phyloP scores from a whole-genome alignment of 1,140 invertebrate genomes.

The Cherax quadricarinatus region DNA sequence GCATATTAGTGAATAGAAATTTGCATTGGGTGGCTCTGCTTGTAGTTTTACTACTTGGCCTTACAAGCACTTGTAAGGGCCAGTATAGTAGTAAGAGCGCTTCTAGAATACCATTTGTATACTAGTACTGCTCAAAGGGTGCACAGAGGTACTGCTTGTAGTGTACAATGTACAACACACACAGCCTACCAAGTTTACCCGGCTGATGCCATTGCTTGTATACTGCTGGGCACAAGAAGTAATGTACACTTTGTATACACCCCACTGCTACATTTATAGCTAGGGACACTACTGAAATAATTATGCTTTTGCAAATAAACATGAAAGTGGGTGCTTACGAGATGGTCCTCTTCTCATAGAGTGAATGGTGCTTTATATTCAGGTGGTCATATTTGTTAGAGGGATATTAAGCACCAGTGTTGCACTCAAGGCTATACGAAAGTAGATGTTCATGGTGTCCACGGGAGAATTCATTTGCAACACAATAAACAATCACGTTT shows the following conservation, averaged over 20 bases:
- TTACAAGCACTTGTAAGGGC: neutral
- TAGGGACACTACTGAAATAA: neutral
- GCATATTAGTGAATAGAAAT: neutral
- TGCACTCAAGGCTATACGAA: neutral
- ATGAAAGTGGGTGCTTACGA: neutral
- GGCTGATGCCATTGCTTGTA: neutral
- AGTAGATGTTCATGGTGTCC: neutral
- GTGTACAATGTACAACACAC: neutral
- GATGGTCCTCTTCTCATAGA: neutral
- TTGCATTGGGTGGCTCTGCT: neutral
- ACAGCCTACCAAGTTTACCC: neutral
- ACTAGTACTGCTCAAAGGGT: neutral
- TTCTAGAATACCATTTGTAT: neutral
- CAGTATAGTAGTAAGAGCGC: neutral
- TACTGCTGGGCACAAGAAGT: neutral
- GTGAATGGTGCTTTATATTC: neutral
- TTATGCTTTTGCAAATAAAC: neutral
- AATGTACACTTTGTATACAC: neutral
- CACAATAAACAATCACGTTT: no score
- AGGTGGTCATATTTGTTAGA: neutral
- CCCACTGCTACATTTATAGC: neutral
- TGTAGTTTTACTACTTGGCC: constrained; percentile 7
- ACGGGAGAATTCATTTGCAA: neutral
- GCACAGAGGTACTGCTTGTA: neutral
- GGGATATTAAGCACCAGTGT: neutral